Evolutionary conservation across 1,140 invertebrate genomes (phyloP).

Genomic region (Linepithema humile): DNA sequence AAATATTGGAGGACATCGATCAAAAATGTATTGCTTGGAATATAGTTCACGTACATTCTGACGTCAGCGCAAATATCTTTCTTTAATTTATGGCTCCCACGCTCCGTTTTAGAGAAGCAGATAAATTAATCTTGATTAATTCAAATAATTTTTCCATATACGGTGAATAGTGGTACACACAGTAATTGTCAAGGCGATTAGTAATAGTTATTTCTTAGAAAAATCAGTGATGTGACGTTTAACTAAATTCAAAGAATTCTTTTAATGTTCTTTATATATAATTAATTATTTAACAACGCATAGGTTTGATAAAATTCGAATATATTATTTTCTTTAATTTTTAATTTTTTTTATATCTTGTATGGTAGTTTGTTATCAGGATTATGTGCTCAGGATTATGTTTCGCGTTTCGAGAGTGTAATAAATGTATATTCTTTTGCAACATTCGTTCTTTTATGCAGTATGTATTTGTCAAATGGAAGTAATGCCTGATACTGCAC

Average conservation of each 20-base stretch:
- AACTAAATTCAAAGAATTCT: constrained; percentile 4
- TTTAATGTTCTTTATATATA: not conserved
- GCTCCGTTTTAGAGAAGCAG: not conserved
- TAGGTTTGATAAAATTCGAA: not conserved
- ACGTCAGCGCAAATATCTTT: not conserved
- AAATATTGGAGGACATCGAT: not conserved
- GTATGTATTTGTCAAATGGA: not conserved
- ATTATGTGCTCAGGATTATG: not conserved
- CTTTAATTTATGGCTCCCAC: constrained; percentile 14
- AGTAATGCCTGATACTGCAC: not conserved
- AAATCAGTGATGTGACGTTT: not conserved
- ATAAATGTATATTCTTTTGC: too few species aligned
- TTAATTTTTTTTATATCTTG: not conserved
- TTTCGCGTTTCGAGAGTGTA: not conserved
- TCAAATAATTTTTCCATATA: constrained; percentile 2
- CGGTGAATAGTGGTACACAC: not conserved
- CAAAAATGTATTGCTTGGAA: not conserved
- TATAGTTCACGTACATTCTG: constrained; percentile 10
- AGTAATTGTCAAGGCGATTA: not conserved
- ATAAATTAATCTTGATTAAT: constrained; percentile 29
- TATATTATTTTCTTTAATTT: not conserved
- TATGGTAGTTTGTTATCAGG: not conserved
- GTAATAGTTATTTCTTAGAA: not conserved
- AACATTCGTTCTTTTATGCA: not conserved
- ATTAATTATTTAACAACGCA: not conserved